These are phyloP conservation scores for Chirona hameri DNA, from an alignment of 2,888 invertebrate genomes.

Conservation along the genomic window DNA sequence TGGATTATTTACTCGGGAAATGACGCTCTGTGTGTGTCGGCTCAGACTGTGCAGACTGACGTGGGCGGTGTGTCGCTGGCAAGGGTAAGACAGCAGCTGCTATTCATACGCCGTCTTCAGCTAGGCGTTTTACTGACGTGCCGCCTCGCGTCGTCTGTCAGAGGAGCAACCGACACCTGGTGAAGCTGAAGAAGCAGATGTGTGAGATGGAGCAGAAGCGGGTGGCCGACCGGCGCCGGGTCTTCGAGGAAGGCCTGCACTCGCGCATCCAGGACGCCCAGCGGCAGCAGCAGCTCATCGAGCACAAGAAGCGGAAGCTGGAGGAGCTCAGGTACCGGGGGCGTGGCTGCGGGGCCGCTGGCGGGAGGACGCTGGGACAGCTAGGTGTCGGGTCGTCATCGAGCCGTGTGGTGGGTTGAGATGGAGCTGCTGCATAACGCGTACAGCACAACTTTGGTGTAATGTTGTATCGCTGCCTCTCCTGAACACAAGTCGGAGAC, in stretches of 20 bases:
- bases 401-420: not conserved
- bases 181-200: conserved; percentile 3
- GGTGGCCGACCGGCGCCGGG: not conserved
- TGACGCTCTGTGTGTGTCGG: no score
- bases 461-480: not conserved
- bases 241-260: conserved; percentile 13
- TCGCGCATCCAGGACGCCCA: not conserved
- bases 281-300: not conserved
- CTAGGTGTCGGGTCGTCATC: not conserved
- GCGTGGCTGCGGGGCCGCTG: no score
- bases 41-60: no score
- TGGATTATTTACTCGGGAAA: no score
- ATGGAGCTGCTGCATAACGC: not conserved
- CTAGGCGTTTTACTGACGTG: no score
- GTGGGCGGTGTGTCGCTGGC: no score
- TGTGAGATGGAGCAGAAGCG: not conserved
- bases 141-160: not conserved
- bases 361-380: not conserved
- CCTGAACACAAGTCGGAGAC: not conserved
- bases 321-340: not conserved
- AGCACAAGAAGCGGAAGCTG: not conserved
- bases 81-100: no score
- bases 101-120: no score
- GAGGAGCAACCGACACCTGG: not conserved
- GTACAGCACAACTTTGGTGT: not conserved